Evolutionary conservation across 2,797 vertebrate species (phyloP).

Genomic region (Acanthopagrus latus): DNA sequence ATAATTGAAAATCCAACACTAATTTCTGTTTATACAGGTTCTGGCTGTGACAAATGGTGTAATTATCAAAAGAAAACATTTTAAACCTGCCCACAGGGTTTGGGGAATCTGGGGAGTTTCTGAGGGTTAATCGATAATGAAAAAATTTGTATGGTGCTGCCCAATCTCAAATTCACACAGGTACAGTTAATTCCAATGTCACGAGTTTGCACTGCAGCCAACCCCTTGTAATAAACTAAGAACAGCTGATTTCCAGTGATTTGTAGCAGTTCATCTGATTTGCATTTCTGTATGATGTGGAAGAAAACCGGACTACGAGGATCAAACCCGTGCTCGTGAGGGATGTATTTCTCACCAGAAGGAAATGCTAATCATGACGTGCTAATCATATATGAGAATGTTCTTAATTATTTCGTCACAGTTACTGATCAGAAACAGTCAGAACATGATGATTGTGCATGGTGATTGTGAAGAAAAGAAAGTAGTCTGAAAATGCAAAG

Average conservation of each 20-base stretch:
- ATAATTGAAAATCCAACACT: too few species aligned
- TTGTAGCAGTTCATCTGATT: background rate
- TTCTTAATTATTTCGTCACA: background rate
- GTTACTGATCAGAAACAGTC: conserved; percentile 10
- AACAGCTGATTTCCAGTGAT: background rate
- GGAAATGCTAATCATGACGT: conserved; percentile 18
- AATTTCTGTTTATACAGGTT: too few species aligned
- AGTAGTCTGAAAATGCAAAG: background rate
- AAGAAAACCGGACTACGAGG: background rate
- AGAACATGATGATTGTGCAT: too few species aligned
- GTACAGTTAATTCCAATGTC: too few species aligned
- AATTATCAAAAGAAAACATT: too few species aligned
- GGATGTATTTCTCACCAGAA: conserved; percentile 15
- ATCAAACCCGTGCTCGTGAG: background rate
- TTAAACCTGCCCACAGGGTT: too few species aligned
- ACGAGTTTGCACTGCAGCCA: background rate
- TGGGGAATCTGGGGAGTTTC: too few species aligned
- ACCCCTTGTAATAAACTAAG: background rate
- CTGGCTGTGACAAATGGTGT: too few species aligned
- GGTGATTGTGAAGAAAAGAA: background rate
- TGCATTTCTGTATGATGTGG: conserved; percentile 1
- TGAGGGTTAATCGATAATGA: too few species aligned
- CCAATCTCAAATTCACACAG: too few species aligned
- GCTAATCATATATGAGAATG: conserved; percentile 11
- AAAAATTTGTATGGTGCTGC: too few species aligned